Evolutionary conservation across 2,113 vertebrate species (phyloP), one percentile per base, ranked within the genome.

Genomic region (Xenus cinereus): DNA sequence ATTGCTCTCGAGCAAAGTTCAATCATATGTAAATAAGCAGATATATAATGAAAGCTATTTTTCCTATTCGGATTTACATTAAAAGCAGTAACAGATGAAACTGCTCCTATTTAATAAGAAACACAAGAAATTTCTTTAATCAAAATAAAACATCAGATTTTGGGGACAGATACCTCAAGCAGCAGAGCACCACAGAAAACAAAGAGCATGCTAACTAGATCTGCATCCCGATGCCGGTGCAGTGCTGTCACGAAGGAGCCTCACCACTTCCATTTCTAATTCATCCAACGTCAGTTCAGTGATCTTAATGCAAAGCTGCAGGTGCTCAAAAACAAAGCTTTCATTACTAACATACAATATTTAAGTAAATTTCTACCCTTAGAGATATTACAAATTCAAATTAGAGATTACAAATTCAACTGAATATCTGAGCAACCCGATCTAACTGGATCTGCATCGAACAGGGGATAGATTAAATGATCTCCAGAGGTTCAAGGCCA

Each of bases 381-480:
- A 56, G n/a, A 80, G 26, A 87, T 35, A 89, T 7, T 50, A 79
- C 79, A 90, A 90, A 83, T 80, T 80, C 67, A 76, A 57, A n/a
- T n/a, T n/a, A n/a, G n/a, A n/a, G n/a, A 89, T 7, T 50, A 79
- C 79, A 90, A 90, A 83, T 80, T 80, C 67, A 76, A 57, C 33
- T 77, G 37, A 84, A 77, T 66, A 85, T 11, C 27, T 73, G 43
- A 94, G 67, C 35, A 93, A 82, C 12, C 12, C 15, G 3, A 46
- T 68, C 46, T 82, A 75, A 72, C 53, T 1, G 8, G 22, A 82
- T 33, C 32, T 72, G 14, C 51, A 78, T 1, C 56, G n/a, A 87
- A 56, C 46, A 74, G 0, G 0, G 5, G 27, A 32, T 84, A 57
- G 51, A 63, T 57, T 41, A 53, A 68, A 53, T 14, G 9, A 62